Evolutionary conservation across 2,113 vertebrate species (phyloP), one percentile per base, ranked within the genome.

Genomic region (Leucosticte australis): DNA sequence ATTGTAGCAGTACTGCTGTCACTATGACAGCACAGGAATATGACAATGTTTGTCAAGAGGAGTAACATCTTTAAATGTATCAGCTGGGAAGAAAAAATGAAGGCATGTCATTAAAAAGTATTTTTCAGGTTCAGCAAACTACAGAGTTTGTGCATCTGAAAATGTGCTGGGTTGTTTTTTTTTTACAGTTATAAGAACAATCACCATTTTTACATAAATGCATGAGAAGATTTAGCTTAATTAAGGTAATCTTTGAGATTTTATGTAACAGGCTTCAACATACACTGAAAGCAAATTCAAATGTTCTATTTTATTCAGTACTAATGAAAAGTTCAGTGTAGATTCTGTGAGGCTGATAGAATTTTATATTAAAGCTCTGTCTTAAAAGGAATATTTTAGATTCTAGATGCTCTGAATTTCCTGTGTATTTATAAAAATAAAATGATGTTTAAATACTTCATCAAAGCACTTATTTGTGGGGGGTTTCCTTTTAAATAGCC

Each of bases 391-490:
- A 94, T 97, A 96, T 95, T 94, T 97, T 92, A 97, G 89, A 67
- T 59, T 89, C 91, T 87, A 81, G 91, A 93, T 52, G 73, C 68
- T 95, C 94, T 96, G 96, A 95, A 93, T 92, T 90, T 96, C 89
- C 89, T 92, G 92, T 92, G 69, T 97, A 89, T 97, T 96, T 96
- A 96, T 96, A 93, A 95, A 97, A 96, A 96, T 93, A 71, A 97
- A 96, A 96, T 83, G 73, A 96, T 90, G 80, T 28, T 95, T 97
- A 97, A 97, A 97, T 97, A 95, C 96, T 97, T 96, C 91, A 97
- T 97, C 95, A 96, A 97, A 97, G 96, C 69, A 81, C 27, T 93
- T 97, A 94, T 97, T 95, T 94, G 81, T n/a, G 85, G 73, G 79
- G 83, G 69, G 78, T 7, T 95, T 93, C 86, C 80, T 89, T 93